Evolutionary conservation across 1,140 invertebrate species (phyloP), one percentile per base, ranked within the genome.

Genomic region (Lasioglossum albipes): DNA sequence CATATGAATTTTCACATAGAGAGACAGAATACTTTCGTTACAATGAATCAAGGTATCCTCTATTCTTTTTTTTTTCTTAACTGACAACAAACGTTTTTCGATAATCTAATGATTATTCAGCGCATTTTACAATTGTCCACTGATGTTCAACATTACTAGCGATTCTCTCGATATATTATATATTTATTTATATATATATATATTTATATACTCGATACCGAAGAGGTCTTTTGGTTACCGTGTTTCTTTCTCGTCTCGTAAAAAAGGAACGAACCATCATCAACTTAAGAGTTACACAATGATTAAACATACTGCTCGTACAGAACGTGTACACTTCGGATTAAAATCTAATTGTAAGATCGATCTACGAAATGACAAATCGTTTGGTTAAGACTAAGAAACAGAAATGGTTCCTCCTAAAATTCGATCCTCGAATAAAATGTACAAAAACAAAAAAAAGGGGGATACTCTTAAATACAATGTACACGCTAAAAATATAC

Each of bases 1-100:
- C 81, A 81, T 84, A 75, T 68, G 81, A 86, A 72, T 78, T 75
- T 84, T 82, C 84, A 85, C 75, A 84, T 84, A 88, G 86, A 88
- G 81, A 87, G 84, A 88, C 78, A 74, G 61, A 79, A 79, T 84
- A 71, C 74, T 80, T 81, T 64, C 76, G 66, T 81, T 84, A 87
- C 66, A 78, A 84, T 84, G 57, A 71, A 66, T 87, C 65, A 71
- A 72, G 75, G 62, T 45, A 75, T 65, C 76, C 77, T 71, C 74
- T 85, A 81, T 76, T 81, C 65, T 69, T 75, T 72, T 76, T 36
- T 36, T 36, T 36, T 36, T 27, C 49, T 81, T 85, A 68, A 73
- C 75, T 66, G 61, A 78, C 70, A 77, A 84, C 80, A 83, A 69
- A 75, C 61, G 54, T 78, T 83, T 36, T 82, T 75, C 69, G 74